Conservation (phyloP, 2,888 invertebrate genomes). For the Epinotia brunnichana region DNA sequence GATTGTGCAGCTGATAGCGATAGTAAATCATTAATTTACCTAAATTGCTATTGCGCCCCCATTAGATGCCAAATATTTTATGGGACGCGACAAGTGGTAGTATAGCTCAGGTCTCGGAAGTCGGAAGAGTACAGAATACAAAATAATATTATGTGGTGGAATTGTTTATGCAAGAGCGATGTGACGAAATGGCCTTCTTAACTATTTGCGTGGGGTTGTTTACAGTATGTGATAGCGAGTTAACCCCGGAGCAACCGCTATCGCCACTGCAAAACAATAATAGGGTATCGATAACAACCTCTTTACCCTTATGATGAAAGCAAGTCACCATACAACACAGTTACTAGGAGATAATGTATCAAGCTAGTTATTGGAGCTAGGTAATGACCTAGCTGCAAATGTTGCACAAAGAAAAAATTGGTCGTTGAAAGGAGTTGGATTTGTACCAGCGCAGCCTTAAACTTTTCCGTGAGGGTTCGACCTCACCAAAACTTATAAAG, state of each 20-base stretch:
- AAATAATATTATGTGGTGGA: too few relatives aligned
- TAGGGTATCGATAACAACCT: slow-evolving; percentile 15
- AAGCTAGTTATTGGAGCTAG: neutral
- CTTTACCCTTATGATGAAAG: slow-evolving; percentile 29
- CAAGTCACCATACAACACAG: neutral
- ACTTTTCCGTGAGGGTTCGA: neutral
- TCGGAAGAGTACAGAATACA: too few relatives aligned
- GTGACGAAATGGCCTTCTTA: slow-evolving; percentile 51
- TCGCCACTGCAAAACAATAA: slow-evolving; percentile 45
- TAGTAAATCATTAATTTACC: slow-evolving; percentile 46
- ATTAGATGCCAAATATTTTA: slow-evolving; percentile 7
- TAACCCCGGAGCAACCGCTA: slow-evolving; percentile 50
- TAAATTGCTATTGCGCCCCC: slow-evolving; percentile 8
- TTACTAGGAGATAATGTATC: neutral
- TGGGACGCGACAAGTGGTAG: slow-evolving; percentile 23
- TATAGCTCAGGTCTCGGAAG: too few relatives aligned
- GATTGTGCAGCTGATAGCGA: slow-evolving; percentile 53
- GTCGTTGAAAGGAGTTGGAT: neutral
- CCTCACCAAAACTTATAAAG: neutral
- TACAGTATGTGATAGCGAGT: slow-evolving; percentile 47
- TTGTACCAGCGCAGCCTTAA: neutral
- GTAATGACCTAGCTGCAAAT: too few relatives aligned
- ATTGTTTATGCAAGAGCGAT: slow-evolving; percentile 39
- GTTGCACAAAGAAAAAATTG: too few relatives aligned
- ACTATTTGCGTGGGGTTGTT: slow-evolving; percentile 52